phyloP scores from a whole-genome alignment of 1,140 invertebrate species.

The Halyomorpha halys region DNA sequence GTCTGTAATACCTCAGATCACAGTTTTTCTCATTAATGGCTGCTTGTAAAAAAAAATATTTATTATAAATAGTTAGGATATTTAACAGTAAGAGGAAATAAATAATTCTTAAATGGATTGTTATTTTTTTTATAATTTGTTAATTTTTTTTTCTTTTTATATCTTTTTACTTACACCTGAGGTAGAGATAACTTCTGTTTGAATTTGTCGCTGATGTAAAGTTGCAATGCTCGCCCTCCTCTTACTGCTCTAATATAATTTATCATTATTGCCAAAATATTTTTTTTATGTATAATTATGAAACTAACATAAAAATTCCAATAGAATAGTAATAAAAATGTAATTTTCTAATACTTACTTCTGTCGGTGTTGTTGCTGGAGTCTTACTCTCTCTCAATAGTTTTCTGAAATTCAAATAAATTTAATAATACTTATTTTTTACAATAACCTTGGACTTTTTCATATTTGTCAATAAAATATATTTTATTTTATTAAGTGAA shows the following conservation, averaged over 20 bases:
- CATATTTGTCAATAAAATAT: neutral
- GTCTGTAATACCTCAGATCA: constrained; percentile 24
- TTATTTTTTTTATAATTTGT: no score
- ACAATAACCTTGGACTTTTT: no score
- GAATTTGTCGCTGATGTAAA: constrained; percentile 23
- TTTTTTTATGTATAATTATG: neutral
- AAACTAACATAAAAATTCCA: no score
- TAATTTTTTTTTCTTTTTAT: neutral
- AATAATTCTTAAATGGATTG: no score
- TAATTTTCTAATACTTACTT: constrained; percentile 23
- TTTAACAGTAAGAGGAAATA: neutral
- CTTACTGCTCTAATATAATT: constrained; percentile 25
- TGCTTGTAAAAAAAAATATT: constrained; percentile 22
- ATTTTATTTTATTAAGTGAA: no score
- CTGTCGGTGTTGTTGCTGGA: constrained; percentile 14
- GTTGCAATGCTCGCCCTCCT: constrained; percentile 28
- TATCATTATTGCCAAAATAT: neutral
- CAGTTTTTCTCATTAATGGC: constrained; percentile 25
- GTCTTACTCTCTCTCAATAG: constrained; percentile 24
- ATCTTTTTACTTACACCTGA: constrained; percentile 22
- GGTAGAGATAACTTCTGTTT: constrained; percentile 9
- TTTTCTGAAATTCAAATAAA: constrained; percentile 21
- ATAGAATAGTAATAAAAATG: neutral
- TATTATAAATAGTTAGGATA: neutral
- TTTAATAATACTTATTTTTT: no score